Percentiles rank a stretch among this genome's conserved stretches.
These are phyloP conservation scores for Drosophila mimetica DNA, from an alignment of 2,888 invertebrate species.

Conservation along the genomic window DNA sequence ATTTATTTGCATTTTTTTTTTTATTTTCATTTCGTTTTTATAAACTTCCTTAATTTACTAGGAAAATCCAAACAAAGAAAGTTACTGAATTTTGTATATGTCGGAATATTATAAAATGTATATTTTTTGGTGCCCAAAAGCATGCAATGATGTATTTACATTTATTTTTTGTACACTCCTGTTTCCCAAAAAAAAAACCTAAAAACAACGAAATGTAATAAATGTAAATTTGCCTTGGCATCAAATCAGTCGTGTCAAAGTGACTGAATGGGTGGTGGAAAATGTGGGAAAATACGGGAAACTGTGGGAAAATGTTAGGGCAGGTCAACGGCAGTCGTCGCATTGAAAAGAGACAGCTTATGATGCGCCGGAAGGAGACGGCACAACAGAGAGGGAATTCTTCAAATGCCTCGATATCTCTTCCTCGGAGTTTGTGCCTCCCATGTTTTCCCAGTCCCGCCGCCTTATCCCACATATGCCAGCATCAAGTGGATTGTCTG, in stretches of 20 bases:
- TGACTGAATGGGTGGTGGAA: constrained; percentile 16
- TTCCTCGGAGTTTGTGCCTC: constrained; percentile 10
- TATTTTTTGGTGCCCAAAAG: neutral
- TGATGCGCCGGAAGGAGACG: neutral
- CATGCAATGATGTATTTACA: neutral
- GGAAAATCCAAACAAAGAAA: too few species aligned
- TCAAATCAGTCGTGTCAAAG: constrained; percentile 70
- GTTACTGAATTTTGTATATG: too few species aligned
- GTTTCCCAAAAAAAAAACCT: neutral
- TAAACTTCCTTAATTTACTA: too few species aligned
- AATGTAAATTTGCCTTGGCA: constrained; percentile 62
- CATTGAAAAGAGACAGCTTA: constrained; percentile 2
- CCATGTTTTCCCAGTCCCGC: neutral
- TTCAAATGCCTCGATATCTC: constrained; percentile 28
- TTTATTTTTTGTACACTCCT: neutral
- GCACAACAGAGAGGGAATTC: constrained; percentile 16
- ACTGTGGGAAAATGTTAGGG: constrained; percentile 15
- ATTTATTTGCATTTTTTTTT: too few species aligned
- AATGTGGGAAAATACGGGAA: constrained; percentile 15
- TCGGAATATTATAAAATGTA: too few species aligned
- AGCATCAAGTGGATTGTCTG: constrained; percentile 40
- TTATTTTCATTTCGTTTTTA: too few species aligned
- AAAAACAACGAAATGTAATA: constrained; percentile 28
- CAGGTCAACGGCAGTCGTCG: constrained; percentile 27
- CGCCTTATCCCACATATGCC: constrained; percentile 13